Evolutionary conservation across 2,797 vertebrate species (phyloP).

Genomic region (Lacerta agilis): DNA sequence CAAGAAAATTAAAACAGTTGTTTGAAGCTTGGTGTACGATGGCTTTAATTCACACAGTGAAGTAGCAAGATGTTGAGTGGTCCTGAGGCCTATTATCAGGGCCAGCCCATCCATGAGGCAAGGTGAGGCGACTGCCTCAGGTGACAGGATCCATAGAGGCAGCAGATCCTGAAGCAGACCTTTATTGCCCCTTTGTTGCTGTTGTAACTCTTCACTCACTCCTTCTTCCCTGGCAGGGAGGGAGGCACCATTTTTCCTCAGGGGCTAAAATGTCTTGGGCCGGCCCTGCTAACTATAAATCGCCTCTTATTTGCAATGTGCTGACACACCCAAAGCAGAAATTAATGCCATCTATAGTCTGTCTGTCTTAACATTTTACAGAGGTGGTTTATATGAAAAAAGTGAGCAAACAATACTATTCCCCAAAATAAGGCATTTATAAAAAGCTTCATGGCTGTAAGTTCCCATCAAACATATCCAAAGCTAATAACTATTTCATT

Average conservation of each 20-base stretch:
- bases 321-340: neutral
- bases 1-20: conserved; percentile 44
- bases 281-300: neutral
- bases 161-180: too few relatives aligned
- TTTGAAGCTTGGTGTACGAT: conserved; percentile 16
- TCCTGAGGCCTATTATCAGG: neutral
- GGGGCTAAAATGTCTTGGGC: too few relatives aligned
- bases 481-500: conserved; percentile 4
- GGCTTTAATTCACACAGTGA: neutral
- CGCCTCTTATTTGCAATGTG: neutral
- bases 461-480: conserved; percentile 9
- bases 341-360: neutral
- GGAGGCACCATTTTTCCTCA: too few relatives aligned
- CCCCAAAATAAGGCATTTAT: neutral
- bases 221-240: too few relatives aligned
- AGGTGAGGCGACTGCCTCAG: too few relatives aligned
- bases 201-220: too few relatives aligned
- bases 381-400: neutral
- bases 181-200: too few relatives aligned
- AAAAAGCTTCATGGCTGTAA: conserved; percentile 2
- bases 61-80: neutral
- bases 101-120: too few relatives aligned
- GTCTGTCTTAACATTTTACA: neutral
- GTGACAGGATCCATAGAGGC: too few relatives aligned
- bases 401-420: rapidly evolving